Base-by-base conservation (phyloP, 2,888 invertebrate genomes). In the Trachelus stipa region DNA sequence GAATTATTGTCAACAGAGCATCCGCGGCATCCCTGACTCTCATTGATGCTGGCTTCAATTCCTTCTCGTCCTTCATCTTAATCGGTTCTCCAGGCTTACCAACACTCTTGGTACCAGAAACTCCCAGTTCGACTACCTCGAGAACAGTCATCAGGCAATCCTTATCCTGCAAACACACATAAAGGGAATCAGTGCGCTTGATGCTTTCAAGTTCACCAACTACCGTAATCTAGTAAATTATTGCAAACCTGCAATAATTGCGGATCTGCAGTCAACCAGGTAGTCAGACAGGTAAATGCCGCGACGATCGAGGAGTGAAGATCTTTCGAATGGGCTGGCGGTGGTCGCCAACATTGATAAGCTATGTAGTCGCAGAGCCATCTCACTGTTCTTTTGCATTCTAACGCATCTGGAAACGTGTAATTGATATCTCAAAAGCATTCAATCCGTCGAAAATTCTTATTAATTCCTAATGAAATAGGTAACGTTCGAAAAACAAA, bases 291-390 rank as follows among this genome's bases (percentile, higher is more conserved):
- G 90, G 97, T 93, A 93, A 98, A 97, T 79, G 99, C 96, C 85
- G 97, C 96, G 87, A 99, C 97, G 81, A 98, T 97, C 74, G 98
- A 97, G 34, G 98, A 98, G 92, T 99, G 98, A 83, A 98, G 93
- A 93, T 98, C 98, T 91, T 98, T 97, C 75, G 97, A 98, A 92
- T 98, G 98, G 73, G 96, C 97, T 79, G 95, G 98, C 77, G 97
- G 99, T 77, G 98, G 99, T 83, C 98, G 95, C 87, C 97, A 97
- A 93, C 98, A 98, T 91, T 98, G 98, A 91, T 97, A 96, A 77
- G 97, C 96, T 87, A 99, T 98, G 92, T 99, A 99, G 93, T 99
- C 98, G 92, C 99, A 99, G 79, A 99, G 95, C 97, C 98, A 99
- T 88, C 98, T 98, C 34, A 99, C 98, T 23, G 97, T 97, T 88